Evolutionary conservation across 2,888 invertebrate species (phyloP).

Genomic region (Clusia tigrina): DNA sequence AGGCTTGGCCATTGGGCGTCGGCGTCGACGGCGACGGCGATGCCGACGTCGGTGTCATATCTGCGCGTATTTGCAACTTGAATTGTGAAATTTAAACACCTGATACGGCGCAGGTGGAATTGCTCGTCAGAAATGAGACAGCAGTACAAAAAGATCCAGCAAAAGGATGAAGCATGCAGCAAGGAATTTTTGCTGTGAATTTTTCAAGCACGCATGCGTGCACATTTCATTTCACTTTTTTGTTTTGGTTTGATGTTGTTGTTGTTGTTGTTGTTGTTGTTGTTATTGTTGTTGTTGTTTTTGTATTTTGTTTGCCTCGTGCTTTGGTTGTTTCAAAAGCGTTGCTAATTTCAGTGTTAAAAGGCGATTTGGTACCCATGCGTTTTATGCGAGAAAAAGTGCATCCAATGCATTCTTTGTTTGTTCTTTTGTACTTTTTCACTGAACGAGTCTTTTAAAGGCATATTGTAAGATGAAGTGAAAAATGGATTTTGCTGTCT

Average conservation of each 20-base stretch:
- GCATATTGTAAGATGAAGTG: background rate
- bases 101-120: constrained; percentile 54
- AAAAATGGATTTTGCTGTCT: constrained; percentile 7
- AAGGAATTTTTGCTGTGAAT: constrained; percentile 16
- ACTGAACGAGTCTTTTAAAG: background rate
- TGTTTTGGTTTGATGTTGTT: background rate
- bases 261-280: background rate
- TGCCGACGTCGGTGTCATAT: constrained; percentile 43
- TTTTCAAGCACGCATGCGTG: constrained; percentile 28
- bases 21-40: too few relatives aligned
- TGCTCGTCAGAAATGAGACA: constrained; percentile 8
- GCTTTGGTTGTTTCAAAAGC: background rate
- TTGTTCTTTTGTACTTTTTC: background rate
- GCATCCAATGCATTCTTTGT: background rate
- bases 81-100: constrained; percentile 53
- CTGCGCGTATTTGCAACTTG: constrained; percentile 44
- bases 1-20: too few relatives aligned
- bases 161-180: background rate
- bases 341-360: constrained; percentile 9
- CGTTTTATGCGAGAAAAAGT: background rate
- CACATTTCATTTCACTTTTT: constrained; percentile 17
- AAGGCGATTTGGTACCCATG: background rate
- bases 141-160: background rate
- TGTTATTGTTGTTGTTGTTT: background rate
- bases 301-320: background rate